A percentile compares a stretch with the other conserved stretches of the same genome.
Evolutionary conservation across 2,888 invertebrate species (phyloP).

Genomic region (Trimorus sp.): DNA sequence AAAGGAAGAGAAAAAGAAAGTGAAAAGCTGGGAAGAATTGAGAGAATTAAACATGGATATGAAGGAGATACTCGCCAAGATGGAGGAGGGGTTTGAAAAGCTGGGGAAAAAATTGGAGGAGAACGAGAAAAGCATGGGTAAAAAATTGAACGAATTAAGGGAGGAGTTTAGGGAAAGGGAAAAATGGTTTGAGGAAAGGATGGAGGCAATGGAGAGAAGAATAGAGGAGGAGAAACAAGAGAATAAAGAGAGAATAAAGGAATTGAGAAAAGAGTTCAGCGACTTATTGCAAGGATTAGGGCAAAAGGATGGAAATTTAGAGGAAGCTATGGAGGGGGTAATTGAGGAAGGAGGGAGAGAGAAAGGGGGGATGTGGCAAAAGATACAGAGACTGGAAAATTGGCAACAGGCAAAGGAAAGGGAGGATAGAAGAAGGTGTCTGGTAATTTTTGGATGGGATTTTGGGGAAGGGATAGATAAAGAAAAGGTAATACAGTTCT

Average conservation of each 20-base stretch:
- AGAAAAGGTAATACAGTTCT: not conserved
- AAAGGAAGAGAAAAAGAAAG: not conserved
- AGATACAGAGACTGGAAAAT: not conserved
- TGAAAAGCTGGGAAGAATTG: not conserved
- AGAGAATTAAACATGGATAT: no score
- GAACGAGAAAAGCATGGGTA: not conserved
- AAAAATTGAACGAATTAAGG: not conserved
- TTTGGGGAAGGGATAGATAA: not conserved
- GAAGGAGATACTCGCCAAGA: not conserved
- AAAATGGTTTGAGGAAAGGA: not conserved
- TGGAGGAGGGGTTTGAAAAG: not conserved
- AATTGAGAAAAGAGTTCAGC: not conserved
- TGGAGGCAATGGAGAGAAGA: not conserved
- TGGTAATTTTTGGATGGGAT: conserved; percentile 2
- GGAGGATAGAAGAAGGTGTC: not conserved
- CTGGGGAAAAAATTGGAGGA: not conserved
- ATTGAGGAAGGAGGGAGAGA: not conserved
- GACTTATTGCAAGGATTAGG: not conserved
- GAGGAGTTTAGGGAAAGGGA: not conserved
- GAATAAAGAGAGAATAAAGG: no score
- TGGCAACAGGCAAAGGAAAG: not conserved
- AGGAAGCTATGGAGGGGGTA: not conserved
- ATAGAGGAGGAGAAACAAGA: not conserved
- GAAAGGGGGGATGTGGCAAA: not conserved
- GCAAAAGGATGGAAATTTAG: not conserved